These are phyloP conservation scores for Punctoribates punctum DNA, from an alignment of 2,888 invertebrate species.

Conservation along the genomic window DNA sequence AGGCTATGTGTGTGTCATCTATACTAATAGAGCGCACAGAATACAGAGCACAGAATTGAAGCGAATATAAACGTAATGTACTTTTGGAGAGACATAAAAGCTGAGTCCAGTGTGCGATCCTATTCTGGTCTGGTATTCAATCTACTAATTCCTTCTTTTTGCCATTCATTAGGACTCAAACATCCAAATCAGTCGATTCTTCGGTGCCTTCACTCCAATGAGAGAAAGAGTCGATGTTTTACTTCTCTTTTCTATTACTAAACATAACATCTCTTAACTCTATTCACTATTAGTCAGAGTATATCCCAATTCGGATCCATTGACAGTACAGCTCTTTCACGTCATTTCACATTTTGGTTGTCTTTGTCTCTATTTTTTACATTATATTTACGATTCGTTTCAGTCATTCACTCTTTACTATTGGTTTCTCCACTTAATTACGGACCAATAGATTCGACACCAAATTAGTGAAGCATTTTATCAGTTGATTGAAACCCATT, in stretches of 20 bases:
- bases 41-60: background rate
- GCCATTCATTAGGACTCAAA: slow-evolving; percentile 19
- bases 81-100: slow-evolving; percentile 4
- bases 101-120: background rate
- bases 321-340: background rate
- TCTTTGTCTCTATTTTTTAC: background rate
- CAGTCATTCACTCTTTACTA: background rate
- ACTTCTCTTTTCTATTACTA: slow-evolving; percentile 14
- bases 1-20: slow-evolving; percentile 21
- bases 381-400: background rate
- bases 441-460: slow-evolving; percentile 3
- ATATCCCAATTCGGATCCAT: background rate
- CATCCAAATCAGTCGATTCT: slow-evolving; percentile 26
- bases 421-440: slow-evolving; percentile 15
- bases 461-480: slow-evolving; percentile 10
- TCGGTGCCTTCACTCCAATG: background rate
- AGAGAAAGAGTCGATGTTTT: background rate
- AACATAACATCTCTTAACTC: slow-evolving; percentile 15
- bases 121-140: background rate
- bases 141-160: slow-evolving; percentile 1
- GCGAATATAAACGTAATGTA: slow-evolving; percentile 4
- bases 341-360: slow-evolving; percentile 1
- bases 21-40: background rate
- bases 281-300: background rate
- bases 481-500: slow-evolving; percentile 11